A percentile compares a stretch with the other conserved stretches of the same genome.
phyloP scores from a whole-genome alignment of 2,797 vertebrate genomes.

The Rhabdomys pumilio region DNA sequence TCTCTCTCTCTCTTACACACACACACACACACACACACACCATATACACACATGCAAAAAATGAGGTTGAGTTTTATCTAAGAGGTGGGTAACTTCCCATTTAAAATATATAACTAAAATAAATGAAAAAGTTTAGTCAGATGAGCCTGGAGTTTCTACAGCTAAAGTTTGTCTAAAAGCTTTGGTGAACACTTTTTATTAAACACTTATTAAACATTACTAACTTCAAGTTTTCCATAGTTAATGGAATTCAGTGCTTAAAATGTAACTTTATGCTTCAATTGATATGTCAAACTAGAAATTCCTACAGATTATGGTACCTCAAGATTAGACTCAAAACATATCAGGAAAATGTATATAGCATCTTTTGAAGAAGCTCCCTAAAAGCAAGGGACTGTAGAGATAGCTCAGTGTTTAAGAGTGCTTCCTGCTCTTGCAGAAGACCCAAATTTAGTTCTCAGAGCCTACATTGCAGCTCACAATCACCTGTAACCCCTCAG shows the following conservation, averaged over 20 bases:
- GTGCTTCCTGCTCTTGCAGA: not conserved
- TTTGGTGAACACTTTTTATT: slow-evolving; percentile 6
- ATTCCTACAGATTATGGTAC: slow-evolving; percentile 5
- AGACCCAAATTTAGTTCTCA: not conserved
- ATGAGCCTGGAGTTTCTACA: not conserved
- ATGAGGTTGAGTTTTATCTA: slow-evolving; percentile 1
- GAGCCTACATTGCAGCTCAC: not conserved
- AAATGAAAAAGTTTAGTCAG: slow-evolving; percentile 31
- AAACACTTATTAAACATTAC: slow-evolving; percentile 32
- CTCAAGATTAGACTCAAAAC: not conserved
- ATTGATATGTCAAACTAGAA: not conserved
- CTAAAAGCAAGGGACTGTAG: not conserved
- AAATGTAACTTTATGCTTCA: slow-evolving; percentile 9
- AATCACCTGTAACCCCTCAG: not conserved
- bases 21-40: not conserved
- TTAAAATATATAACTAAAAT: slow-evolving; percentile 16
- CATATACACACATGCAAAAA: not conserved
- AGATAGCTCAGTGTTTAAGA: not conserved
- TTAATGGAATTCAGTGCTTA: slow-evolving; percentile 45
- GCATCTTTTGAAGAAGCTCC: not conserved
- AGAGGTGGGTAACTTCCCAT: not conserved
- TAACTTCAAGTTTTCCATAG: slow-evolving; percentile 18
- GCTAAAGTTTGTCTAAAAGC: slow-evolving; percentile 28
- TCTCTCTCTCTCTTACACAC: too few relatives aligned
- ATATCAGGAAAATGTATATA: not conserved